phyloP scores from a whole-genome alignment of 2,113 vertebrate species.

The Cochlearius cochlearius region DNA sequence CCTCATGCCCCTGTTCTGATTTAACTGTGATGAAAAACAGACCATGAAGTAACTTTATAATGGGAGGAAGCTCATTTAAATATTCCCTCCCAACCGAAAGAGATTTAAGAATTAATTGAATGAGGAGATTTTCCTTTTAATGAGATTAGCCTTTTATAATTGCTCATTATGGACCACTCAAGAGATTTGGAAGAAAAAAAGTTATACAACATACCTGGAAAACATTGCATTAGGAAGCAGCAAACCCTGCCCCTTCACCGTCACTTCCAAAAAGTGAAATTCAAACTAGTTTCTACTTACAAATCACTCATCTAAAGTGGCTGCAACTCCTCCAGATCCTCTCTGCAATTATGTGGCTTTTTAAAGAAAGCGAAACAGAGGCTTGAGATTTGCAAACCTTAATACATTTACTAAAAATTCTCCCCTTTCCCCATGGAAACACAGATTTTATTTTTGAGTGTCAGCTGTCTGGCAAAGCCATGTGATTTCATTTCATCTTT shows the following conservation, averaged over 20 bases:
- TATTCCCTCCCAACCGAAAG: slow-evolving; percentile 43
- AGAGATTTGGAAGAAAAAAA: slow-evolving; percentile 22
- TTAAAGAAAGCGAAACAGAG: slow-evolving; percentile 21
- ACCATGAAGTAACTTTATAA: slow-evolving; percentile 48
- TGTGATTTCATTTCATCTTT: slow-evolving; percentile 31
- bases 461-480: slow-evolving; percentile 38
- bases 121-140: slow-evolving; percentile 33
- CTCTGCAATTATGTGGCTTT: slow-evolving; percentile 44
- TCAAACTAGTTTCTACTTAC: neutral
- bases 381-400: slow-evolving; percentile 42
- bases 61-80: slow-evolving; percentile 43
- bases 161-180: slow-evolving; percentile 14
- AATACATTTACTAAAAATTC: slow-evolving; percentile 51
- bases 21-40: slow-evolving; percentile 53
- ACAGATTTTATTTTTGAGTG: slow-evolving; percentile 36
- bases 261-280: slow-evolving; percentile 27
- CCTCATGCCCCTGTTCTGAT: slow-evolving; percentile 28
- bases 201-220: slow-evolving; percentile 37
- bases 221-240: slow-evolving; percentile 34
- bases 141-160: slow-evolving; percentile 49
- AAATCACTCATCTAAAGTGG: slow-evolving; percentile 35
- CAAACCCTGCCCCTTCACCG: neutral
- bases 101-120: slow-evolving; percentile 54
- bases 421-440: slow-evolving; percentile 29
- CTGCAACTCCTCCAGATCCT: slow-evolving; percentile 39